phyloP scores from a whole-genome alignment of 2,113 vertebrate genomes.

The Pleuronectes platessa region DNA sequence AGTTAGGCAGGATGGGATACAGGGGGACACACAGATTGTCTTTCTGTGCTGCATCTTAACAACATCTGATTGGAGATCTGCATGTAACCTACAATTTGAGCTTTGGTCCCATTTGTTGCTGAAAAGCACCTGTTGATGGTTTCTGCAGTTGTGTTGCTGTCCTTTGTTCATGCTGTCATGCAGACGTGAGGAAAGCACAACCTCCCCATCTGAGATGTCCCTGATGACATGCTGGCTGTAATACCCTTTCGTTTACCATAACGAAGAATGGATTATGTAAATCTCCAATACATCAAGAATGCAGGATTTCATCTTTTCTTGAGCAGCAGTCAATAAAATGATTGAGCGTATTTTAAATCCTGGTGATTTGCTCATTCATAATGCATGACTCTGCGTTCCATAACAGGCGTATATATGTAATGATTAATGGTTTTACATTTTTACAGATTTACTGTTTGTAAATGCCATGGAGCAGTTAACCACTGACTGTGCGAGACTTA shows the following conservation, averaged over 20 bases:
- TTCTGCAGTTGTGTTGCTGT: conserved; percentile 4
- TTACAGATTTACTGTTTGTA: not conserved
- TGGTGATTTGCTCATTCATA: conserved; percentile 39
- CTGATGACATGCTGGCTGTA: conserved; percentile 9
- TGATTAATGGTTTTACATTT: not conserved
- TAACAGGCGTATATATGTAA: not conserved
- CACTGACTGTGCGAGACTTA: not conserved
- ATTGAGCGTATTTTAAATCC: conserved; percentile 30
- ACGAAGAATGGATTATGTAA: conserved; percentile 49
- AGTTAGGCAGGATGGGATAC: no score
- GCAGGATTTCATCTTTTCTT: conserved; percentile 2
- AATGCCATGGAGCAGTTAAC: not conserved
- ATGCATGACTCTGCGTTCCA: conserved; percentile 2
- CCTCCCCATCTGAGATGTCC: conserved; percentile 13
- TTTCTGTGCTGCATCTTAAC: no score
- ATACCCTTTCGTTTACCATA: not conserved
- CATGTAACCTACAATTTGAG: no score
- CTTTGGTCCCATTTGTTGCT: not conserved
- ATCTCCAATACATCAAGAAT: conserved; percentile 32
- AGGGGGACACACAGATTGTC: no score
- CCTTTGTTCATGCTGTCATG: conserved; percentile 14
- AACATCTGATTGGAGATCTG: no score
- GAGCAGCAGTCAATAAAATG: conserved; percentile 30
- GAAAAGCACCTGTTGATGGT: not conserved
- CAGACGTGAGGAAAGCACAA: conserved; percentile 10